These are phyloP conservation scores for Silurus meridionalis DNA, from an alignment of 2,113 vertebrate genomes.

Conservation along the genomic window DNA sequence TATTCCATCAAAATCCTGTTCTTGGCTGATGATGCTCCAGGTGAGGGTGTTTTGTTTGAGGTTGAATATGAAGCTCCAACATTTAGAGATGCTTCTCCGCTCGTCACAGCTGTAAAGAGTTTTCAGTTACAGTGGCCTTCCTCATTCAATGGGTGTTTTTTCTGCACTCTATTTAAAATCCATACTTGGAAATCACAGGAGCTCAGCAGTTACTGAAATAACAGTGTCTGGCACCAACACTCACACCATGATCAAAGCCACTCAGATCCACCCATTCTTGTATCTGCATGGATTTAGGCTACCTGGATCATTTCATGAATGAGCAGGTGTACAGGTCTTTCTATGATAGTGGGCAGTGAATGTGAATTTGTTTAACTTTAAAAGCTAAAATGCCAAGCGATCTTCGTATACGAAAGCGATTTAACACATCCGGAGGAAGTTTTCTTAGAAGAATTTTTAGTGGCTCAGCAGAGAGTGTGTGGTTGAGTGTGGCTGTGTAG, in stretches of 20 bases:
- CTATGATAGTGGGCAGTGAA: background rate
- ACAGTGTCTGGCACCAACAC: background rate
- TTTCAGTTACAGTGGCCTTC: background rate
- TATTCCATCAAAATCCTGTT: background rate
- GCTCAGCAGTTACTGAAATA: no score
- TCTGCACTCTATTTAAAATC: background rate
- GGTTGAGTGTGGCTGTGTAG: no score
- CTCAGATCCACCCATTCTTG: background rate
- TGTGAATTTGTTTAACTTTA: background rate
- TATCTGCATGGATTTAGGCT: background rate
- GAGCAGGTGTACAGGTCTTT: background rate
- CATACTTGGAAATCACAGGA: background rate
- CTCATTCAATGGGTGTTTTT: background rate
- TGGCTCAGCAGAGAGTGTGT: background rate
- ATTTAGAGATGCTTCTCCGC: background rate
- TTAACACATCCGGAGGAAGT: background rate
- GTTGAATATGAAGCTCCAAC: background rate
- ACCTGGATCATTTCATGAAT: background rate
- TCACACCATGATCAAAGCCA: background rate
- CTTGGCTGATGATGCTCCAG: background rate
- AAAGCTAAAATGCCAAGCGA: background rate
- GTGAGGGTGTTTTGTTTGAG: background rate
- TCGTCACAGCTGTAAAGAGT: background rate
- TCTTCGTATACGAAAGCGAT: background rate
- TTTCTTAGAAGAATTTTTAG: background rate